Base-by-base conservation (phyloP, 2,113 vertebrate genomes). In the Prietella phreatophila region DNA sequence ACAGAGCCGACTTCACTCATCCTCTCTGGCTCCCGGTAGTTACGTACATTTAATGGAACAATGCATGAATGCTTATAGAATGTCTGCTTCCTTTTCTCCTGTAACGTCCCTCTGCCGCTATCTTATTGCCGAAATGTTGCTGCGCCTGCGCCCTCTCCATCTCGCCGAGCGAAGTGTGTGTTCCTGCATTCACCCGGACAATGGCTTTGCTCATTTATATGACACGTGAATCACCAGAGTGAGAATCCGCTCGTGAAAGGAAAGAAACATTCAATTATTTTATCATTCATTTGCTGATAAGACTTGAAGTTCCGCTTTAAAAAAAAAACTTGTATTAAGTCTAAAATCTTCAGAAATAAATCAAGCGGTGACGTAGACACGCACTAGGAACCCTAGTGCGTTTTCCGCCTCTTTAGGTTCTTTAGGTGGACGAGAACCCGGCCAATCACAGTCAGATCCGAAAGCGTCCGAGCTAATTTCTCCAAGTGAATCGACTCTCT, bases 11-110 rank as follows among this genome's bases (percentile, higher is more conserved):
- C 90, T 91, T 93, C 91, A 88, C 85, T 85, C 83, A 67, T 60
- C 85, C 91, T 69, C 89, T 75, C 89, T 39, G 4, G 83, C 25
- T 33, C 55, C n/a, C 82, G 25, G 81, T 86, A 79, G 69, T 83
- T 84, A 60, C 78, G 60, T 90, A 90, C 90, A 92, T 86, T 91
- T 87, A 30, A 39, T 67, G 84, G 90, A 94, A 94, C 92, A 94
- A 93, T 92, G 86, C 86, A 69, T 55, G 20, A 87, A 91, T 88
- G 91, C 93, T 93, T 92, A 92, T 93, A 90, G 91, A 91, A 93
- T 73, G 92, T 92, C 93, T 91, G 82, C 86, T 90, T 93, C 56
- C 20, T 91, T 93, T 92, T 93, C 86, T 89, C 81, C 76, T 22
- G 50, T 39, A 87, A 89, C 85, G 17, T 86, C 90, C 71, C 75